phyloP scores from a whole-genome alignment of 1,140 invertebrate genomes.

The Meloidogyne floridensis region DNA sequence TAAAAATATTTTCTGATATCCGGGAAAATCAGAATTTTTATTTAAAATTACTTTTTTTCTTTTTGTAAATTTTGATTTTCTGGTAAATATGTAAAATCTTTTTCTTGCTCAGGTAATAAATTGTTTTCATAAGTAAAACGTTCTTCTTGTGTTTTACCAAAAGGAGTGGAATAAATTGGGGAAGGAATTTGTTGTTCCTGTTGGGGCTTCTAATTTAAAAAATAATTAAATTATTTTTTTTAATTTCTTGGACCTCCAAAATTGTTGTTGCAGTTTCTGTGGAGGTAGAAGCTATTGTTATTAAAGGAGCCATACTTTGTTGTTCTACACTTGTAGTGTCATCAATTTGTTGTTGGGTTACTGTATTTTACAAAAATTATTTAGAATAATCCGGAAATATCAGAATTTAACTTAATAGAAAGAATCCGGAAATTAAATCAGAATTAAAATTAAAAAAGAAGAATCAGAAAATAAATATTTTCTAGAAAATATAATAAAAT shows the following conservation, averaged over 20 bases:
- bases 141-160: neutral
- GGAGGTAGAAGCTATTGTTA: neutral
- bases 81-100: neutral
- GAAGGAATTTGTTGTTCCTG: neutral
- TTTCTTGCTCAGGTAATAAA: neutral
- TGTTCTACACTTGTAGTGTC: neutral
- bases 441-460: neutral
- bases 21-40: too few relatives aligned
- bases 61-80: neutral
- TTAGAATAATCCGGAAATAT: neutral
- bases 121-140: neutral
- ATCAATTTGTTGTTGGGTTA: neutral
- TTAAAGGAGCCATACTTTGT: conserved; percentile 9
- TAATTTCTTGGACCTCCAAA: neutral
- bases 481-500: neutral
- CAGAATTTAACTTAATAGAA: neutral
- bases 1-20: too few relatives aligned
- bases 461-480: neutral
- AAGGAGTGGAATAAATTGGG: neutral
- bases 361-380: neutral
- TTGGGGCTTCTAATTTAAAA: neutral
- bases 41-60: neutral
- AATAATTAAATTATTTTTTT: neutral
- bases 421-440: neutral
- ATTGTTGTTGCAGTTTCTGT: neutral